These are phyloP conservation scores for Eonycteris spelaea DNA, from an alignment of 2,113 vertebrate species.

Conservation along the genomic window DNA sequence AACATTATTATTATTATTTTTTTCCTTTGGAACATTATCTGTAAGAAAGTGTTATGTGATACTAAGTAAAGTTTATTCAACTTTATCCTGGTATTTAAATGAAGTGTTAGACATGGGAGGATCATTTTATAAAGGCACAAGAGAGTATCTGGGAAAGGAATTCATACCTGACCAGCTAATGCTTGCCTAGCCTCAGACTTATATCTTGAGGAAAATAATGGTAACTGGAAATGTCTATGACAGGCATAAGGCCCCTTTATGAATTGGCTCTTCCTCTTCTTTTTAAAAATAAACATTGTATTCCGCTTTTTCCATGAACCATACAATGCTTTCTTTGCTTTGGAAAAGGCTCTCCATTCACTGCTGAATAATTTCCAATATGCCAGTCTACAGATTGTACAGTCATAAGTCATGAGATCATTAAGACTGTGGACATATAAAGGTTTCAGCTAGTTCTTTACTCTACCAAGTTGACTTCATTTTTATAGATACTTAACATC, in stretches of 20 bases:
- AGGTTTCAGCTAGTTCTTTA: not conserved
- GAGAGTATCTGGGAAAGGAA: not conserved
- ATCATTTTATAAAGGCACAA: not conserved
- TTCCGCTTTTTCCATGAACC: not conserved
- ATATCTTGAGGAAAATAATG: not conserved
- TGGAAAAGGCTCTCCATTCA: slow-evolving; percentile 3
- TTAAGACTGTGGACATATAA: not conserved
- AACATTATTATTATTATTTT: not conserved
- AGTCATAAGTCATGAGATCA: not conserved
- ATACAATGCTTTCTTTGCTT: not conserved
- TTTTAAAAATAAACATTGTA: not conserved
- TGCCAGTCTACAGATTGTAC: not conserved
- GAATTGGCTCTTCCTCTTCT: not conserved
- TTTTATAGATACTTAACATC: not conserved
- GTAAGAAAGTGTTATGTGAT: not conserved
- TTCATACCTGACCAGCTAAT: not conserved
- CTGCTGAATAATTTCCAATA: not conserved
- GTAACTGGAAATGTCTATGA: not conserved
- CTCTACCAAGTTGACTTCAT: not conserved
- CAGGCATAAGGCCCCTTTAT: not conserved
- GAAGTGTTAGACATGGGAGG: not conserved
- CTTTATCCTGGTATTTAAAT: not conserved
- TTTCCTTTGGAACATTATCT: not conserved
- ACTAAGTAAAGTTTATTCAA: not conserved
- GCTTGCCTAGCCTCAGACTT: not conserved